Evolutionary conservation across 2,888 invertebrate species (phyloP).

Genomic region (Spodoptera exigua): DNA sequence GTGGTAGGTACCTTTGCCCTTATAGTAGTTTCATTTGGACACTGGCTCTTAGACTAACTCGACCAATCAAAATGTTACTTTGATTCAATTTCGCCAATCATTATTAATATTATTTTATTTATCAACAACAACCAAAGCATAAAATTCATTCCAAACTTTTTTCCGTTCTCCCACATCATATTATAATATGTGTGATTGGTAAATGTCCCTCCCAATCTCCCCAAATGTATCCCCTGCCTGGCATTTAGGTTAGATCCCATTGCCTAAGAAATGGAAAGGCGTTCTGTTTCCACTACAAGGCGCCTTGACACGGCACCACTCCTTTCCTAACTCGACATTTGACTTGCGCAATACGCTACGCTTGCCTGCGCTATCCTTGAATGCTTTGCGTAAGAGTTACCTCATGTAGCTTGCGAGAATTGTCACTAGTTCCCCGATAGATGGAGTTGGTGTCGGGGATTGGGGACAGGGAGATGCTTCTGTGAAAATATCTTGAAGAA

Average conservation of each 20-base stretch:
- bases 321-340: conserved; percentile 85
- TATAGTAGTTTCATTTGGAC: no score
- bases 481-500: conserved; percentile 1
- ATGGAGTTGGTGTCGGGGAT: conserved; percentile 47
- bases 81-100: no score
- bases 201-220: neutral
- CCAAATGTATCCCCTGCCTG: conserved; percentile 45
- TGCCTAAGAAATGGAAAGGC: conserved; percentile 80
- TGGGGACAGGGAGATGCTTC: conserved; percentile 16
- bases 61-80: no score
- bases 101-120: no score
- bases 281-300: conserved; percentile 60
- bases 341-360: conserved; percentile 67
- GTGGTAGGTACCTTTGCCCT: no score
- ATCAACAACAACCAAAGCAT: no score
- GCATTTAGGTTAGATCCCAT: conserved; percentile 76
- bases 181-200: no score
- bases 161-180: no score
- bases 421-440: conserved; percentile 41
- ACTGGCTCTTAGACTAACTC: no score
- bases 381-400: conserved; percentile 65
- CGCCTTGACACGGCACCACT: conserved; percentile 78
- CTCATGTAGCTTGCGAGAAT: conserved; percentile 53
- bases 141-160: no score
- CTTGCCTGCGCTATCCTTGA: conserved; percentile 67